A percentile compares a stretch with the other conserved stretches of the same genome.
These are phyloP conservation scores for Morpho achilles DNA, from an alignment of 2,888 invertebrate species.

Conservation along the genomic window DNA sequence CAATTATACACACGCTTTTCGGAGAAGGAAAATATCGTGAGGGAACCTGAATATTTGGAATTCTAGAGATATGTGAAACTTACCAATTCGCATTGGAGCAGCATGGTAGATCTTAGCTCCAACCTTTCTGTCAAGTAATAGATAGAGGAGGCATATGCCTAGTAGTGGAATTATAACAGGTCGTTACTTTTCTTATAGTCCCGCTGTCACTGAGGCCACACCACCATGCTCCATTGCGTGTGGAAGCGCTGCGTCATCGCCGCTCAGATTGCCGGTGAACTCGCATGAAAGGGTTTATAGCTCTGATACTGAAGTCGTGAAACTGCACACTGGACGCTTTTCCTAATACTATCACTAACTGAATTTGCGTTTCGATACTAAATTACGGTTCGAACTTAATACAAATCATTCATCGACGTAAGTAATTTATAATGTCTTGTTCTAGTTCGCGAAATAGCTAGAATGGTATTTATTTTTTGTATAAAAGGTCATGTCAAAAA, in stretches of 20 bases:
- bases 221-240: conserved; percentile 43
- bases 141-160: background rate
- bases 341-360: conserved; percentile 16
- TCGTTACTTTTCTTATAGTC: background rate
- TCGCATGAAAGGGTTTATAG: conserved; percentile 39
- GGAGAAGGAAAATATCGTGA: too few relatives aligned
- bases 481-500: too few relatives aligned
- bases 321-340: conserved; percentile 25
- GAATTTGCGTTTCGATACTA: conserved; percentile 19
- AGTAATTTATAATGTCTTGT: too few relatives aligned
- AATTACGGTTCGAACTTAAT: conserved; percentile 1
- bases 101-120: background rate
- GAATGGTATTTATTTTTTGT: too few relatives aligned
- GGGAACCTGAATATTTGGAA: background rate
- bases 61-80: background rate
- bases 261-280: conserved; percentile 52
- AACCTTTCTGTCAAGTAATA: background rate
- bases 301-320: conserved; percentile 25
- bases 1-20: too few relatives aligned
- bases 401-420: background rate
- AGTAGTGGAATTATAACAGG: background rate
- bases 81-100: background rate
- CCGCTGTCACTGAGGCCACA: conserved; percentile 35
- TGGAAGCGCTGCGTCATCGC: conserved; percentile 56
- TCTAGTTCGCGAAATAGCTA: too few relatives aligned